Base-by-base conservation (phyloP, 1,140 invertebrate genomes). In the Pachypeltis micranthus region DNA sequence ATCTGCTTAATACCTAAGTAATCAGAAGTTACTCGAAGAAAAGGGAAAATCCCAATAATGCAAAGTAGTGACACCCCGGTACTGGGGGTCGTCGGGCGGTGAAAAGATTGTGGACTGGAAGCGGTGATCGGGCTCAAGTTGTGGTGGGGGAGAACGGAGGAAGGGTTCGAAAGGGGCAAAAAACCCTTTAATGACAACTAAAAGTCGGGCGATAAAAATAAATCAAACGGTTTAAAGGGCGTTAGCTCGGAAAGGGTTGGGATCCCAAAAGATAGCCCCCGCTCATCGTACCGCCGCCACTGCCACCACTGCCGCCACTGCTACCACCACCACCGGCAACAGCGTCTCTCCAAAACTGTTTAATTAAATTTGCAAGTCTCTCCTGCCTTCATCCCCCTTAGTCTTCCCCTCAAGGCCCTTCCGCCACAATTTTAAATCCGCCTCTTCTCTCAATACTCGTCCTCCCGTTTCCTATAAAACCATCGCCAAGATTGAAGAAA, bases 131-230 rank as follows among this genome's bases (percentile, higher is more conserved):
- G n/a, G n/a, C n/a, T n/a, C n/a, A n/a, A n/a, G n/a, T n/a, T n/a
- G n/a, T n/a, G n/a, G n/a, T n/a, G n/a, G n/a, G n/a, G n/a, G n/a
- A n/a, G n/a, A n/a, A n/a, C n/a, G n/a, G n/a, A n/a, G n/a, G n/a
- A n/a, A n/a, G n/a, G n/a, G n/a, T n/a, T n/a, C n/a, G n/a, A n/a
- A 61, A 19, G 24, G 34, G 44, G 31, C 59, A 31, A 63, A 63
- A 66, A 66, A 66, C 51, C 61, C 60, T 44, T 67, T 67, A 67
- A 67, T 61, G 65, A 67, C 63, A 67, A 63, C 58, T 64, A 64
- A 67, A 67, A 64, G 63, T 67, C 63, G 26, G 65, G 65, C 61
- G 63, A 67, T 67, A 67, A 67, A 67, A 67, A 67, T 67, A 66
- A 66, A 67, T 67, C 65, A 67, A 67, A 67, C 39, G 44, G 65